Percentiles rank a stretch among this genome's conserved stretches.
These are phyloP conservation scores for Capitulum mitella DNA, from an alignment of 2,888 invertebrate genomes.

Conservation along the genomic window DNA sequence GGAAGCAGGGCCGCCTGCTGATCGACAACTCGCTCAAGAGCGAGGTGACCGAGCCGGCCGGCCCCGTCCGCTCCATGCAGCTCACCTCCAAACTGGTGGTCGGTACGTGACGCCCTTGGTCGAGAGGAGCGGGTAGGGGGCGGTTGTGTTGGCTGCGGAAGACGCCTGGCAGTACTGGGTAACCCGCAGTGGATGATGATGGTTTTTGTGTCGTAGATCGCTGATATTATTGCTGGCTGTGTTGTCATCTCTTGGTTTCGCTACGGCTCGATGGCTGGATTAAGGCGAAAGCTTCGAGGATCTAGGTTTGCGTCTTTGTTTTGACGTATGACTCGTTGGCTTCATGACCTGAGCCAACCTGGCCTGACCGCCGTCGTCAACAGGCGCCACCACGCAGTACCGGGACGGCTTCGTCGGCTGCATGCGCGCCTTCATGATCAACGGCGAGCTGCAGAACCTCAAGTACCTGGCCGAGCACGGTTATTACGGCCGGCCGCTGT, in stretches of 20 bases:
- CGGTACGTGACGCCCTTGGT: slow-evolving; percentile 51
- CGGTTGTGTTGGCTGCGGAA: too few relatives aligned
- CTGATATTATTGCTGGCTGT: too few relatives aligned
- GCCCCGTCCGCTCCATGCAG: slow-evolving; percentile 80
- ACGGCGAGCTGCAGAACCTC: slow-evolving; percentile 36
- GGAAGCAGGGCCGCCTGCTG: slow-evolving; percentile 84
- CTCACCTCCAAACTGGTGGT: slow-evolving; percentile 72
- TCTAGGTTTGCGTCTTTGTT: too few relatives aligned
- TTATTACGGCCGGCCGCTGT: slow-evolving; percentile 25
- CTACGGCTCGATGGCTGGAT: too few relatives aligned
- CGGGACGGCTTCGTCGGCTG: slow-evolving; percentile 93
- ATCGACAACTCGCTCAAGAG: slow-evolving; percentile 80
- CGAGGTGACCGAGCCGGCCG: slow-evolving; percentile 71
- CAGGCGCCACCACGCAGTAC: slow-evolving; percentile 65
- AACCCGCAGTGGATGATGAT: too few relatives aligned
- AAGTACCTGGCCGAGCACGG: slow-evolving; percentile 34
- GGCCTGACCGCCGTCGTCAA: background rate
- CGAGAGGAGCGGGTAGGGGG: too few relatives aligned
- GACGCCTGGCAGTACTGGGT: too few relatives aligned
- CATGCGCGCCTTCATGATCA: slow-evolving; percentile 61
- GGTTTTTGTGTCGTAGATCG: too few relatives aligned
- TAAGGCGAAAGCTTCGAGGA: too few relatives aligned
- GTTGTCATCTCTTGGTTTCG: too few relatives aligned
- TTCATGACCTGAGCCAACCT: background rate
- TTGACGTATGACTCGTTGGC: too few relatives aligned